Conservation (phyloP, 2,888 invertebrate species). For the Onthophagus sagittarius region DNA sequence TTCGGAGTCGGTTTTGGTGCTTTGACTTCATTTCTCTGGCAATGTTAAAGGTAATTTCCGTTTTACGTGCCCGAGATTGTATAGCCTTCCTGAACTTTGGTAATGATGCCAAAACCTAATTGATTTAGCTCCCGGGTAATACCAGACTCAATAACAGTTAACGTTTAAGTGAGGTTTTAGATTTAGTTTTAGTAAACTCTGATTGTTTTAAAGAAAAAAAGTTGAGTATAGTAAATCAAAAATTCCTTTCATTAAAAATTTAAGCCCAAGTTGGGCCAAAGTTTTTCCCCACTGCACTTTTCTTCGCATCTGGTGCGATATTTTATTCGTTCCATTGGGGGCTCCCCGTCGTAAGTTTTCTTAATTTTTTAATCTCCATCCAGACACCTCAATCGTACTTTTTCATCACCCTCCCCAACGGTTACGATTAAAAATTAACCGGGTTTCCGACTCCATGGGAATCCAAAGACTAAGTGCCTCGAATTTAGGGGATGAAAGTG, state of each 20-base stretch:
- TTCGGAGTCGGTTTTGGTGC: neutral
- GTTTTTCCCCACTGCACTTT: neutral
- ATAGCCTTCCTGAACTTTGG: neutral
- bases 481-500: neutral
- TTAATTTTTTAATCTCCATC: slow-evolving; percentile 11
- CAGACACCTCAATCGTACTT: neutral
- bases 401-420: neutral
- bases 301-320: neutral
- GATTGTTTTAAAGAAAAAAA: neutral
- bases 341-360: neutral
- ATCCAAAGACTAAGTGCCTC: neutral
- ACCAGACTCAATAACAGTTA: neutral
- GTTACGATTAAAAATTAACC: slow-evolving; percentile 10
- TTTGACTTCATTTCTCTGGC: slow-evolving; percentile 9
- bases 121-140: neutral
- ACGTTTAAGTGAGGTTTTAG: neutral
- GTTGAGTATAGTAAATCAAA: neutral
- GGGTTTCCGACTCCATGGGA: neutral
- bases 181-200: neutral
- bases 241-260: slow-evolving; percentile 10
- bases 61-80: slow-evolving; percentile 1
- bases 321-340: neutral
- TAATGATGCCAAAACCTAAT: neutral
- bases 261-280: neutral
- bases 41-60: neutral